A percentile compares a stretch with the other conserved stretches of the same genome.
phyloP scores from a whole-genome alignment of 2,888 invertebrate species.

The Idaea straminata region DNA sequence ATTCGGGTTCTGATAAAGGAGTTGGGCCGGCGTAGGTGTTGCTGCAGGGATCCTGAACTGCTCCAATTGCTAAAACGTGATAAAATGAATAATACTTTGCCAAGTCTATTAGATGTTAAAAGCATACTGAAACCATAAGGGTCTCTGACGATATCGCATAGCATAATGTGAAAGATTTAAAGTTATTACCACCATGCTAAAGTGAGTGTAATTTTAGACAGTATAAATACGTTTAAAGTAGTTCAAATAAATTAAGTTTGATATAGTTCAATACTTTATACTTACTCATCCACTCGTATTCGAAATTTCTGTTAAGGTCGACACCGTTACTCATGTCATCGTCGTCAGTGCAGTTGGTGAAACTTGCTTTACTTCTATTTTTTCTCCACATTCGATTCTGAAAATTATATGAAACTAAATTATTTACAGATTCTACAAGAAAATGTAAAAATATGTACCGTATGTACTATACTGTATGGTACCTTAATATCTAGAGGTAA shows the following conservation, averaged over 20 bases:
- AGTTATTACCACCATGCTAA: too few species aligned
- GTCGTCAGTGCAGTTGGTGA: conserved; percentile 37
- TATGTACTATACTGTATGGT: too few species aligned
- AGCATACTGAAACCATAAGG: too few species aligned
- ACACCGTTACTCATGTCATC: conserved; percentile 64
- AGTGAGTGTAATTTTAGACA: too few species aligned
- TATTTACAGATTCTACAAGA: too few species aligned
- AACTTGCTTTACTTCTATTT: conserved; percentile 60
- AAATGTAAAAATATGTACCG: too few species aligned
- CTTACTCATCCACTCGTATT: conserved; percentile 61
- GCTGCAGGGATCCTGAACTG: conserved; percentile 66
- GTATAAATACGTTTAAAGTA: not conserved
- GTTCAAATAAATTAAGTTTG: not conserved
- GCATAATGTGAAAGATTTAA: too few species aligned
- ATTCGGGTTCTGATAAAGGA: conserved; percentile 79
- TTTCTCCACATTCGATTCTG: conserved; percentile 88
- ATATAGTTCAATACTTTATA: conserved; percentile 11
- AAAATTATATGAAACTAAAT: conserved; percentile 50
- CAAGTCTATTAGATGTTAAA: too few species aligned
- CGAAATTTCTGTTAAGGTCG: conserved; percentile 68
- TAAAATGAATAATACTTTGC: not conserved
- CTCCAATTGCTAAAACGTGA: conserved; percentile 53
- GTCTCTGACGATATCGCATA: too few species aligned
- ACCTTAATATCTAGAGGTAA: not conserved
- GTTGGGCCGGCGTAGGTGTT: conserved; percentile 75